phyloP scores from a whole-genome alignment of 1,140 invertebrate genomes.

The Agrilus planipennis region DNA sequence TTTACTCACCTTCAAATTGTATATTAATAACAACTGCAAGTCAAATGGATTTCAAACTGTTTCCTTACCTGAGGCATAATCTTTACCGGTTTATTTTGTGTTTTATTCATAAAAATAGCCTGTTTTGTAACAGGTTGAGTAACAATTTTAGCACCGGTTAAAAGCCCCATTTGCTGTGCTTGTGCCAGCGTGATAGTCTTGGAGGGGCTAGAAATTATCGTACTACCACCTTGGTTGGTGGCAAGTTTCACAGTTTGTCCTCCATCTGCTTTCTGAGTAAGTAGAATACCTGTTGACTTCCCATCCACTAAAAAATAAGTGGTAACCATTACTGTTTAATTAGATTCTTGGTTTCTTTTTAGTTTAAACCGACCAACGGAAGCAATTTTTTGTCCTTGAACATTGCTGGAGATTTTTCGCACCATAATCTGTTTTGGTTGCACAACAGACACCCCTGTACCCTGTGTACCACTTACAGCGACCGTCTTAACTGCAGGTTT shows the following conservation, averaged over 20 bases:
- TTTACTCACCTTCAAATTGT: slow-evolving; percentile 19
- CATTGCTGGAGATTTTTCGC: slow-evolving; percentile 30
- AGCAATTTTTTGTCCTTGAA: too few species aligned
- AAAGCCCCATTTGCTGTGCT: slow-evolving; percentile 52
- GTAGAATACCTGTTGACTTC: too few species aligned
- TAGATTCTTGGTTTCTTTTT: too few species aligned
- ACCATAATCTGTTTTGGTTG: slow-evolving; percentile 28
- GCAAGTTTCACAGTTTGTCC: too few species aligned
- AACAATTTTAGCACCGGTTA: slow-evolving; percentile 44
- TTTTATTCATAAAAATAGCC: slow-evolving; percentile 36
- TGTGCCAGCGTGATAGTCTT: slow-evolving; percentile 60
- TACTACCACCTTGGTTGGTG: slow-evolving; percentile 3
- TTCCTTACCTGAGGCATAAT: slow-evolving; percentile 28
- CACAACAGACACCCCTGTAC: slow-evolving; percentile 19
- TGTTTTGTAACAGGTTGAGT: slow-evolving; percentile 40
- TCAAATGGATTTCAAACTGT: neutral
- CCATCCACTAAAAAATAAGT: too few species aligned
- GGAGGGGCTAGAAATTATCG: slow-evolving; percentile 37
- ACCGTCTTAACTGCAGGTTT: slow-evolving; percentile 19
- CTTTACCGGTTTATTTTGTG: slow-evolving; percentile 25
- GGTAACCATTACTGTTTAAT: too few species aligned
- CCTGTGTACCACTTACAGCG: slow-evolving; percentile 12
- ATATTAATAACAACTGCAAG: neutral
- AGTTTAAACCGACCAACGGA: too few species aligned
- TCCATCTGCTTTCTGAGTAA: too few species aligned